These are phyloP conservation scores for Pteromalus puparum DNA, from an alignment of 1,140 invertebrate species.

Conservation along the genomic window DNA sequence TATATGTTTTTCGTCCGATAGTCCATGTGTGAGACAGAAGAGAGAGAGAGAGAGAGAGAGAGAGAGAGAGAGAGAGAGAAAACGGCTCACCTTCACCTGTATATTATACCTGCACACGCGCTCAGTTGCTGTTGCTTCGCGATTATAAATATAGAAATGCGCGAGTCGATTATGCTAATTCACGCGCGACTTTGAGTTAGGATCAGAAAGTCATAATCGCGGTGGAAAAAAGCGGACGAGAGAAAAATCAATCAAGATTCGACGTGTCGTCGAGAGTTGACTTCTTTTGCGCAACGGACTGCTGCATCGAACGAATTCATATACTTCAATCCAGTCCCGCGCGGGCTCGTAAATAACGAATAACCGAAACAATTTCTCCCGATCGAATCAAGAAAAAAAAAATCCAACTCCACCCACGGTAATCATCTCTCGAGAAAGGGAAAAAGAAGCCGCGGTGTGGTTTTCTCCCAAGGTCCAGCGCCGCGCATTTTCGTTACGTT, in stretches of 20 bases:
- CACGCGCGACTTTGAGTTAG: neutral
- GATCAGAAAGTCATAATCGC: slow-evolving; percentile 11
- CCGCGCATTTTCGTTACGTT: slow-evolving; percentile 20
- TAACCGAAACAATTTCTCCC: neutral
- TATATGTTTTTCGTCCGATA: slow-evolving; percentile 24
- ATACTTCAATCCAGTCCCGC: too few relatives aligned
- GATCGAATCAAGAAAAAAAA: neutral
- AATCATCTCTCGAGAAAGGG: neutral
- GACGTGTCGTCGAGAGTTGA: neutral
- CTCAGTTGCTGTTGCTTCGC: neutral
- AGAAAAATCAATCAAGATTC: slow-evolving; percentile 18
- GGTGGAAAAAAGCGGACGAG: slow-evolving; percentile 1
- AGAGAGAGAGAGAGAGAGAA: neutral
- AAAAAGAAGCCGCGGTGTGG: neutral
- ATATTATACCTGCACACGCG: slow-evolving; percentile 4
- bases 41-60: neutral
- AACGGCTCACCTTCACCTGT: slow-evolving; percentile 25
- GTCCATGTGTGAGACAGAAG: neutral
- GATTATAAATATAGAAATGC: neutral
- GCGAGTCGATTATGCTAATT: slow-evolving; percentile 39
- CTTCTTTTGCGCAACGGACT: neutral
- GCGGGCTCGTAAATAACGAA: too few relatives aligned
- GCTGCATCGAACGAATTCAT: too few relatives aligned
- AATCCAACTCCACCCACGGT: neutral
- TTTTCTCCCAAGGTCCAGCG: neutral